Evolutionary conservation across 2,113 vertebrate genomes (phyloP).

Genomic region (Fulmarus glacialis): DNA sequence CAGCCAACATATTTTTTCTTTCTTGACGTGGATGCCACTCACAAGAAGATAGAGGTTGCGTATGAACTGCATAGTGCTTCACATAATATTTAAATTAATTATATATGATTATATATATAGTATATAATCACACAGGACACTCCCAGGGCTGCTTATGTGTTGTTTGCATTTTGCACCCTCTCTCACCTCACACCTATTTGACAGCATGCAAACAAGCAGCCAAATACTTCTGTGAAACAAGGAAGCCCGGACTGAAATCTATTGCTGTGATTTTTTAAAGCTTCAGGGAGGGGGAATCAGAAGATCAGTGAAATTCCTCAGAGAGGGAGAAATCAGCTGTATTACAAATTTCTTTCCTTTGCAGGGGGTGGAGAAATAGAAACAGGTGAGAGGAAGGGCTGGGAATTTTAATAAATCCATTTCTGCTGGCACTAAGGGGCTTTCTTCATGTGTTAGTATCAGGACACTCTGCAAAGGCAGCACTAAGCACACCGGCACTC

Average conservation of each 20-base stretch:
- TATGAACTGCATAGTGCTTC: not conserved
- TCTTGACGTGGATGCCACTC: not conserved
- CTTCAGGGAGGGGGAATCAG: not conserved
- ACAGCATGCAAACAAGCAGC: not conserved
- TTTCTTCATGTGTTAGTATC: not conserved
- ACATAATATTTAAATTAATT: not conserved
- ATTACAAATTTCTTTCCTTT: not conserved
- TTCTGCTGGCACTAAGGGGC: not conserved
- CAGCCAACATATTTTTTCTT: not conserved
- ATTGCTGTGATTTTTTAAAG: not conserved
- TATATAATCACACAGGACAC: not conserved
- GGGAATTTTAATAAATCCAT: not conserved
- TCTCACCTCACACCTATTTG: not conserved
- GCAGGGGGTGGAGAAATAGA: not conserved
- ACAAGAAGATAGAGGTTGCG: rapidly evolving
- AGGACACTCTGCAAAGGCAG: not conserved
- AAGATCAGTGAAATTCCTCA: not conserved
- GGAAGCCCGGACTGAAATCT: not conserved
- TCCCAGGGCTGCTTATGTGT: not conserved
- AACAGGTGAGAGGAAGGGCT: slow-evolving; percentile 3
- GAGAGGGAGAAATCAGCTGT: not conserved
- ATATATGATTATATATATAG: not conserved
- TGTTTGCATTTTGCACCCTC: not conserved
- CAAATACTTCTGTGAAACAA: not conserved
- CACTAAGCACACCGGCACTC: not conserved